A percentile compares a stretch with the other conserved stretches of the same genome.
Conservation (phyloP, 2,113 vertebrate species). For the Corythornis vintsioides region DNA sequence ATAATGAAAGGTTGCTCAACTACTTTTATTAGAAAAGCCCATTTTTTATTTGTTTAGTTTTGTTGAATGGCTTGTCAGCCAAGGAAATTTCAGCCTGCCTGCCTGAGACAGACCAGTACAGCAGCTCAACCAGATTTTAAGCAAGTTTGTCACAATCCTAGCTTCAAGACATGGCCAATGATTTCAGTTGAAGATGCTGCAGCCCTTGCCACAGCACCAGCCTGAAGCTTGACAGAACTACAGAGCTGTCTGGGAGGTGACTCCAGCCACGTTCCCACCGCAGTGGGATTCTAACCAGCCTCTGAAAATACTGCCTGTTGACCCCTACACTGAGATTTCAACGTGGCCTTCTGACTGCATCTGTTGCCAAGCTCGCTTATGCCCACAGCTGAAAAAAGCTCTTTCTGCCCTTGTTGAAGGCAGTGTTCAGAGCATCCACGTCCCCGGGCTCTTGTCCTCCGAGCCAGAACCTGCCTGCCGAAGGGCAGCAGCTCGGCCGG, state of each 20-base stretch:
- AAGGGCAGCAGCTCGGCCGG: background rate
- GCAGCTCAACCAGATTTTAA: background rate
- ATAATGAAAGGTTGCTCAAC: background rate
- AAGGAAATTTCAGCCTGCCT: background rate
- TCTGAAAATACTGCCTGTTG: background rate
- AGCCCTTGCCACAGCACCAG: background rate
- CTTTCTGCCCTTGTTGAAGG: accelerated
- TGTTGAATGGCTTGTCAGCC: background rate
- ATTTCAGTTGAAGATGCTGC: background rate
- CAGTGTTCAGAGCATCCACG: accelerated
- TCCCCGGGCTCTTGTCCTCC: accelerated
- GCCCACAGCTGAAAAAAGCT: accelerated
- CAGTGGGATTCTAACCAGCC: accelerated
- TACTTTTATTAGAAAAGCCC: background rate
- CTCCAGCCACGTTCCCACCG: background rate
- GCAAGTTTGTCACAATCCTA: accelerated
- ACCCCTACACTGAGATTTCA: no score
- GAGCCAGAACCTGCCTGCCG: background rate
- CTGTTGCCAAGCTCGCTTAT: accelerated
- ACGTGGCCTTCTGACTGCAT: accelerated
- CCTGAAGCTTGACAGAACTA: no score
- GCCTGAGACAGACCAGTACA: accelerated
- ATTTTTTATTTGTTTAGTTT: background rate
- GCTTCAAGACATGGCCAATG: accelerated
- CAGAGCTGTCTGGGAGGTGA: accelerated